Conservation (phyloP, 1,140 invertebrate species). For the Caerostris extrusa region DNA sequence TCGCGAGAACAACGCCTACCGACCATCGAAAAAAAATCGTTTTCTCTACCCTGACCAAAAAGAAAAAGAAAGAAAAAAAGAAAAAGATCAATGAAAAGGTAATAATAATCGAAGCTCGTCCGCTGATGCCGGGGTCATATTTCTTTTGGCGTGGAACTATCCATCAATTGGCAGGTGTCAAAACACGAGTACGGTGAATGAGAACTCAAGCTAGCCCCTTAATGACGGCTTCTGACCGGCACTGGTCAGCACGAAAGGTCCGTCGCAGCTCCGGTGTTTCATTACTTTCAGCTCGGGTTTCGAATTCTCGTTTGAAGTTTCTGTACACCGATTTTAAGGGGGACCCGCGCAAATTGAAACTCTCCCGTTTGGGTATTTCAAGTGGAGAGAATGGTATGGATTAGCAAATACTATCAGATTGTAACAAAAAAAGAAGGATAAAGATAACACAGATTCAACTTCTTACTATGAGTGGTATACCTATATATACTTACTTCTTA, state of each 20-base stretch:
- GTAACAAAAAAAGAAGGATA: no score
- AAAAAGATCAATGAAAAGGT: slow-evolving; percentile 35
- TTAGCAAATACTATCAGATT: no score
- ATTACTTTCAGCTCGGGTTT: background rate
- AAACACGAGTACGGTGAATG: background rate
- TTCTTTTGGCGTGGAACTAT: background rate
- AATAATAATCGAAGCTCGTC: slow-evolving; percentile 12
- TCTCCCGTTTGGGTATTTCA: no score
- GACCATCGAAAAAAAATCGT: background rate
- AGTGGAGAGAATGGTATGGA: no score
- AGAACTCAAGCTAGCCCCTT: background rate
- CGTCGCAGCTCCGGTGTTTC: background rate
- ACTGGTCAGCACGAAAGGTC: background rate
- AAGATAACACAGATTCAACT: no score
- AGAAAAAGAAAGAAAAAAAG: background rate
- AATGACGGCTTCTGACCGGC: background rate
- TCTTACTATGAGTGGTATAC: no score
- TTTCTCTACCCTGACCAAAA: background rate
- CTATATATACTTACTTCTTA: no score
- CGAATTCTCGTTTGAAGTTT: background rate
- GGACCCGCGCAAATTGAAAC: no score
- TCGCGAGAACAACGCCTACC: background rate
- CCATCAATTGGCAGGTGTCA: background rate
- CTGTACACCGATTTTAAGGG: no score
- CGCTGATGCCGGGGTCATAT: slow-evolving; percentile 6